Percentiles rank a stretch among this genome's conserved stretches.
Conservation (phyloP, 2,888 invertebrate species). For the Cataglyphis cursor region DNA sequence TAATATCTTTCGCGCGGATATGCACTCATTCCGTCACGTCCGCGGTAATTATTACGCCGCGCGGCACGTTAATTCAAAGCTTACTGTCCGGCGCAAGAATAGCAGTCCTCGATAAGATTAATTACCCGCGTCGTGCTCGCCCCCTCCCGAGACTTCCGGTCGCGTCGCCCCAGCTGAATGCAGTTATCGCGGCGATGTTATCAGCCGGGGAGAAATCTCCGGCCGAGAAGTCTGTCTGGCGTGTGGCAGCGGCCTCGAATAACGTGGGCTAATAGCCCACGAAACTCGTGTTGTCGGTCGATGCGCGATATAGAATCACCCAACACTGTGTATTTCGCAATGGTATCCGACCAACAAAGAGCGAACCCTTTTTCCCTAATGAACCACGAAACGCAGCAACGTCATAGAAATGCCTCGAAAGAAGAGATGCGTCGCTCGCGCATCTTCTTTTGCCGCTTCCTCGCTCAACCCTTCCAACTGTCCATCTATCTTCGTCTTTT, state of each 20-base stretch:
- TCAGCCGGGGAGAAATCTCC: conserved; percentile 60
- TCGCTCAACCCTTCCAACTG: conserved; percentile 31
- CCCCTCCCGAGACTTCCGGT: conserved; percentile 41
- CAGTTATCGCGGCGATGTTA: conserved; percentile 52
- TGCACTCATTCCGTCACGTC: conserved; percentile 51
- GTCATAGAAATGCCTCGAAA: conserved; percentile 79
- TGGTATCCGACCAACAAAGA: conserved; percentile 73
- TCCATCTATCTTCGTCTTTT: conserved; percentile 50
- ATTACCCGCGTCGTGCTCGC: conserved; percentile 49
- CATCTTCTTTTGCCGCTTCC: conserved; percentile 70
- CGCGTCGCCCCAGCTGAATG: conserved; percentile 44
- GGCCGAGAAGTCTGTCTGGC: conserved; percentile 61
- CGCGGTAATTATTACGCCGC: conserved; percentile 54
- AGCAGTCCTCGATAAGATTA: conserved; percentile 57
- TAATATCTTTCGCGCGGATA: conserved; percentile 54
- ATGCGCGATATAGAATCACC: conserved; percentile 66
- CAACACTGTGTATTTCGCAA: conserved; percentile 68
- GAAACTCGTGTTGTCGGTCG: conserved; percentile 63
- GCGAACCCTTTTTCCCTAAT: conserved; percentile 78
- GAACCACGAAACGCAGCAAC: conserved; percentile 79
- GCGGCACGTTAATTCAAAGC: conserved; percentile 47
- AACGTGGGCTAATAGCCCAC: conserved; percentile 74
- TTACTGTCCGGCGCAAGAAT: conserved; percentile 40
- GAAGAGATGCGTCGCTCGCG: conserved; percentile 65
- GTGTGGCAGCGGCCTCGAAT: conserved; percentile 65